A percentile compares a stretch with the other conserved stretches of the same genome.
Evolutionary conservation across 2,113 vertebrate species (phyloP).

Genomic region (Trogon surrucura): DNA sequence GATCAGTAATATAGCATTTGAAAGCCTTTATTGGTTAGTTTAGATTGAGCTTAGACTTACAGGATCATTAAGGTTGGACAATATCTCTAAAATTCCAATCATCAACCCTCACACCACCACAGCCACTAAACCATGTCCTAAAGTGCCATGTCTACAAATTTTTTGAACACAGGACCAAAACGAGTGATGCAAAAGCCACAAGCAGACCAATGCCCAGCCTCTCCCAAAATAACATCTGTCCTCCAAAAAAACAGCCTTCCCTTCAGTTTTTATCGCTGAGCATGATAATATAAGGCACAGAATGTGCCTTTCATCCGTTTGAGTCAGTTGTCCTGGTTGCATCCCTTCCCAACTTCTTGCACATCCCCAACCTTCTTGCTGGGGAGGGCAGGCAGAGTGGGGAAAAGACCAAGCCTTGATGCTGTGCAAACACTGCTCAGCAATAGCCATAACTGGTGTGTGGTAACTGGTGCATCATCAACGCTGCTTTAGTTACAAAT

Average conservation of each 20-base stretch:
- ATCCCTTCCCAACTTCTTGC: neutral
- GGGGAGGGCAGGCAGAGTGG: neutral
- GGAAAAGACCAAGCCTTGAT: neutral
- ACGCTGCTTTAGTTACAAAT: neutral
- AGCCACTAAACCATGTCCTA: no score
- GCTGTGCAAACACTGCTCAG: neutral
- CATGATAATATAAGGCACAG: neutral
- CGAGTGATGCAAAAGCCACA: neutral
- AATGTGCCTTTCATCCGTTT: neutral
- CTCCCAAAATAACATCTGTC: neutral
- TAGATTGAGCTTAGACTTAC: neutral
- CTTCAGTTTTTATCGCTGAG: neutral
- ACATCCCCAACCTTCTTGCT: neutral
- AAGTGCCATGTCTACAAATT: no score
- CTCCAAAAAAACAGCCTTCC: neutral
- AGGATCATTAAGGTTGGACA: no score
- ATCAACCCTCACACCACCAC: no score
- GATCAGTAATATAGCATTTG: neutral
- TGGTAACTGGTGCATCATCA: neutral
- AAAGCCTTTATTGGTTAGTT: neutral
- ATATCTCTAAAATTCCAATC: no score
- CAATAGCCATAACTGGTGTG: neutral
- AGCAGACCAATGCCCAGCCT: neutral
- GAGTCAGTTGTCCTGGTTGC: neutral
- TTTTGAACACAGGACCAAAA: no score